phyloP scores from a whole-genome alignment of 2,113 vertebrate species.

The Danionella cerebrum region DNA sequence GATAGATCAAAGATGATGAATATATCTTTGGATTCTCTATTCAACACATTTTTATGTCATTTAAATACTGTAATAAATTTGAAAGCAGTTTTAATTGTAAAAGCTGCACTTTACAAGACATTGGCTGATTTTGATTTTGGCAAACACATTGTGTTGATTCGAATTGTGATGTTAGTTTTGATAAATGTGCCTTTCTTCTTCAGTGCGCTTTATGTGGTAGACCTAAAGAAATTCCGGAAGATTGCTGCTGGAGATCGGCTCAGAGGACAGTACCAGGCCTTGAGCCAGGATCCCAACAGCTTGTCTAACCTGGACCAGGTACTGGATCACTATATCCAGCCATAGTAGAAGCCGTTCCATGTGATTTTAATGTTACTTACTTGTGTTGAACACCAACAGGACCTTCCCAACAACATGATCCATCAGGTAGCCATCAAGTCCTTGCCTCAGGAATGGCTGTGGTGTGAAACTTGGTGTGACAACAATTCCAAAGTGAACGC shows the following conservation, averaged over 20 bases:
- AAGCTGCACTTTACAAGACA: too few relatives aligned
- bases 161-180: background rate
- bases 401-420: conserved; percentile 98
- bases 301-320: conserved; percentile 97
- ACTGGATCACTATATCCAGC: background rate
- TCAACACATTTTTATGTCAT: too few relatives aligned
- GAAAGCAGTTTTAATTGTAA: too few relatives aligned
- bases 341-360: background rate
- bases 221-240: conserved; percentile 90
- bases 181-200: conserved; percentile 5
- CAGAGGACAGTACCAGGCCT: conserved; percentile 88
- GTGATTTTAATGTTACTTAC: background rate
- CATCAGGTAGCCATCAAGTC: conserved; percentile 95
- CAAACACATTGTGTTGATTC: too few relatives aligned
- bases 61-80: too few relatives aligned
- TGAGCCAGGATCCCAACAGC: conserved; percentile 94
- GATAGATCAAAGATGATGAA: too few relatives aligned
- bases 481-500: conserved; percentile 83
- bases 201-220: conserved; percentile 92
- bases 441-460: conserved; percentile 95
- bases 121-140: too few relatives aligned
- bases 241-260: conserved; percentile 91
- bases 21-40: too few relatives aligned
- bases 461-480: conserved; percentile 98
- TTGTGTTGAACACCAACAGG: conserved; percentile 56